Evolutionary conservation across 2,888 invertebrate species (phyloP).

Genomic region (Drosophila mulleri): DNA sequence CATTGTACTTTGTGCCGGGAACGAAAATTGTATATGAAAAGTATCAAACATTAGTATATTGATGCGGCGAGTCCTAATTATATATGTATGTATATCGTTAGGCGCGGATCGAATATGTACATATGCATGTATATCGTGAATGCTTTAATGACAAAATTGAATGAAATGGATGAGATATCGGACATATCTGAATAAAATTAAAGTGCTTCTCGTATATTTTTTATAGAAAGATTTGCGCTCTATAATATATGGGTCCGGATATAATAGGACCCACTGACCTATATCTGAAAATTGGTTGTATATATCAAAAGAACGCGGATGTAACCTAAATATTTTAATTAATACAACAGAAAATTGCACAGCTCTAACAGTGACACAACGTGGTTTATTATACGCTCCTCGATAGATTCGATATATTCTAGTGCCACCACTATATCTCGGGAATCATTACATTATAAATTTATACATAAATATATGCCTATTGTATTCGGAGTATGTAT

Average conservation of each 20-base stretch:
- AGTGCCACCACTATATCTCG: conserved; percentile 57
- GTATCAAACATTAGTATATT: too few species aligned
- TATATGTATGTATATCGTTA: too few species aligned
- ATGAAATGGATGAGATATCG: not conserved
- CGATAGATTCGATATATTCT: conserved; percentile 42
- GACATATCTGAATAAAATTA: not conserved
- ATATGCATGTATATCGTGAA: too few species aligned
- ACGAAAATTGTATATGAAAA: too few species aligned
- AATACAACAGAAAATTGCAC: not conserved
- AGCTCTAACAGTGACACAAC: conserved; percentile 11
- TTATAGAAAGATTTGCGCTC: too few species aligned
- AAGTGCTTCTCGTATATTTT: not conserved
- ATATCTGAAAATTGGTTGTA: not conserved
- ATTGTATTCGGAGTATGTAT: conserved; percentile 56
- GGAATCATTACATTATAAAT: conserved; percentile 61
- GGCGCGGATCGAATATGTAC: too few species aligned
- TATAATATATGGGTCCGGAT: too few species aligned
- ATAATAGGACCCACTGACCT: too few species aligned
- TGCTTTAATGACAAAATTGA: not conserved
- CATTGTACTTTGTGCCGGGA: too few species aligned
- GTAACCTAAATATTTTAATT: not conserved
- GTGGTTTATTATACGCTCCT: conserved; percentile 18
- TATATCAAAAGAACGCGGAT: not conserved
- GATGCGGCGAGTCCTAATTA: too few species aligned
- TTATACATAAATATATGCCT: conserved; percentile 58